These are phyloP conservation scores for Trachelipus rathkii DNA, from an alignment of 1,140 invertebrate genomes.

Conservation along the genomic window DNA sequence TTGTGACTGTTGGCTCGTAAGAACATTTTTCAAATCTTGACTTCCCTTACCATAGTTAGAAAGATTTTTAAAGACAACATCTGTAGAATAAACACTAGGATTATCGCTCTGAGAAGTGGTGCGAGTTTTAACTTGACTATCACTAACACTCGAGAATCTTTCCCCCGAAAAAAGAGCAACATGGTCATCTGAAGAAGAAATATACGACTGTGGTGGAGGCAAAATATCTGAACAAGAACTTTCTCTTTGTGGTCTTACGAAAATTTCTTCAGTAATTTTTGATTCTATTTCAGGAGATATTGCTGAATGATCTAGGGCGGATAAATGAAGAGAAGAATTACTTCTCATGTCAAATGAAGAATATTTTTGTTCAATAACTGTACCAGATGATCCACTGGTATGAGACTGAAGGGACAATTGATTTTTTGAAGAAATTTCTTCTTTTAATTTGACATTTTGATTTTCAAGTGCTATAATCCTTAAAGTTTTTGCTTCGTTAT, in stretches of 20 bases:
- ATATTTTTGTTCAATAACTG: no score
- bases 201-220: conserved; percentile 35
- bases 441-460: conserved; percentile 24
- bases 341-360: no score
- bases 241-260: background rate
- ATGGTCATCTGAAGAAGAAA: conserved; percentile 26
- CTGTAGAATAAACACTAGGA: conserved; percentile 34
- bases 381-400: no score
- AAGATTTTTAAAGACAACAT: conserved; percentile 30
- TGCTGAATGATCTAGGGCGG: background rate
- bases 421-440: conserved; percentile 18
- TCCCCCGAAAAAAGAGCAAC: background rate
- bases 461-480: conserved; percentile 26
- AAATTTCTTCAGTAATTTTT: background rate
- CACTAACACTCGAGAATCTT: background rate
- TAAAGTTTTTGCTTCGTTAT: conserved; percentile 26
- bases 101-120: conserved; percentile 9
- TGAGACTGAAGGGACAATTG: background rate
- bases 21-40: no score
- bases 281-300: background rate
- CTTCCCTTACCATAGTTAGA: background rate
- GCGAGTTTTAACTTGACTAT: background rate
- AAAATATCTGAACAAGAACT: conserved; percentile 29
- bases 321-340: background rate
- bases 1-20: no score